Evolutionary conservation across 2,888 invertebrate species (phyloP), one percentile per base, ranked within the genome.

Genomic region (Temnothorax ravouxi): DNA sequence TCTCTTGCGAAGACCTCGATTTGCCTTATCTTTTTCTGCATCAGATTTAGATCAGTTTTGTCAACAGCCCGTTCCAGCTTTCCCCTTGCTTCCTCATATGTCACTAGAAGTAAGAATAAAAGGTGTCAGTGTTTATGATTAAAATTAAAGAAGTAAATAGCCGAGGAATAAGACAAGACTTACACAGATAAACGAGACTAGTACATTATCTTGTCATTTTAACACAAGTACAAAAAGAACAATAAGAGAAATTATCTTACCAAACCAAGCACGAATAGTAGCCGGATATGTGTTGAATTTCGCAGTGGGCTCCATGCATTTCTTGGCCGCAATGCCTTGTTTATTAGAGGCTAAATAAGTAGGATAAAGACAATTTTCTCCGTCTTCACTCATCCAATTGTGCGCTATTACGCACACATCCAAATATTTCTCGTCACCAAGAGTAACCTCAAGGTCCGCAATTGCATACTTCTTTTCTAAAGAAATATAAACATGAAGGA

Each of bases 211-310:
- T 52, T 18, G 18, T 50, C 15, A 52, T 52, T 52, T n/a, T 52
- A 8, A 8, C 52, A 8, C 44, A 44, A 52, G 6, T 6, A 50
- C 0, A 52, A n/a, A 52, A 52, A 52, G 18, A 52, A 18, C n/a
- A n/a, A 52, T 52, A 8, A 52, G n/a, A 52, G n/a, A 52, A 52
- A 2, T 52, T 52, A 52, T 52, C 52, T n/a, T 52, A 52, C 52
- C n/a, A 52, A 52, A 52, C 52, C 52, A 52, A 52, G 52, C 52
- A 52, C 52, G 52, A 52, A 52, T n/a, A 52, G n/a, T 52, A 8
- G n/a, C 52, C n/a, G 52, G 9, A n/a, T 52, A 52, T 4, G n/a
- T 52, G n/a, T 52, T 52, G 52, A 52, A 52, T 52, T 52, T 52
- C 8, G 52, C n/a, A 52, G 52, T 52, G n/a, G 52, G 52, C 52